These are phyloP conservation scores for Kryptopterus vitreolus DNA, from an alignment of 2,797 vertebrate genomes.

Conservation along the genomic window DNA sequence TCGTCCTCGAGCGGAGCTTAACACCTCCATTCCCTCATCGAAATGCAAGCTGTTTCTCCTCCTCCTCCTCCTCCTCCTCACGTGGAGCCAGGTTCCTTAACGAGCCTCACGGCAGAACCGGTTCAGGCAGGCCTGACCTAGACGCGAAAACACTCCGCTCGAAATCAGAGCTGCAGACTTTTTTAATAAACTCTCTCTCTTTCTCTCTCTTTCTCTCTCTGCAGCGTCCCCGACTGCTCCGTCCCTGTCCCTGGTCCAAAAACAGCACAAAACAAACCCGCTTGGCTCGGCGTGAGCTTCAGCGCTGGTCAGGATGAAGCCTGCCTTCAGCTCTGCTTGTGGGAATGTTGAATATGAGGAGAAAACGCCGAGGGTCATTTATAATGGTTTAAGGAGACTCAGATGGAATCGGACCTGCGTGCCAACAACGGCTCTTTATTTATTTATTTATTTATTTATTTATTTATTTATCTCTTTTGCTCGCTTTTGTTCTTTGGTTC, in stretches of 20 bases:
- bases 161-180: conserved; percentile 14
- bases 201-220: too few relatives aligned
- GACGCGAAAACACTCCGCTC: neutral
- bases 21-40: neutral
- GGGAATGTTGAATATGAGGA: neutral
- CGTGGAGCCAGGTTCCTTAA: neutral
- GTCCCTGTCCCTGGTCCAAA: conserved; percentile 19
- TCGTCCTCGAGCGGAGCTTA: neutral
- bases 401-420: neutral
- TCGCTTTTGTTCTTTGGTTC: neutral
- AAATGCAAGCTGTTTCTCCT: conserved; percentile 19
- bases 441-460: neutral
- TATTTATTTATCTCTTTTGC: neutral
- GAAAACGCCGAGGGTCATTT: neutral
- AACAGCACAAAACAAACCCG: conserved; percentile 16
- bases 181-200: conserved; percentile 16
- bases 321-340: neutral
- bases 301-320: neutral
- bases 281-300: conserved; percentile 1
- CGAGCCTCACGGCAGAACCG: neutral
- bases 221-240: conserved; percentile 22
- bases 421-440: neutral
- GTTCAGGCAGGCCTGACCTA: conserved; percentile 11
- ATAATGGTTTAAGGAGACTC: neutral
- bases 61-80: neutral